Evolutionary conservation across 64 coral and sea anemone genomes (phyloP).

Genomic region (Montipora sp.): DNA sequence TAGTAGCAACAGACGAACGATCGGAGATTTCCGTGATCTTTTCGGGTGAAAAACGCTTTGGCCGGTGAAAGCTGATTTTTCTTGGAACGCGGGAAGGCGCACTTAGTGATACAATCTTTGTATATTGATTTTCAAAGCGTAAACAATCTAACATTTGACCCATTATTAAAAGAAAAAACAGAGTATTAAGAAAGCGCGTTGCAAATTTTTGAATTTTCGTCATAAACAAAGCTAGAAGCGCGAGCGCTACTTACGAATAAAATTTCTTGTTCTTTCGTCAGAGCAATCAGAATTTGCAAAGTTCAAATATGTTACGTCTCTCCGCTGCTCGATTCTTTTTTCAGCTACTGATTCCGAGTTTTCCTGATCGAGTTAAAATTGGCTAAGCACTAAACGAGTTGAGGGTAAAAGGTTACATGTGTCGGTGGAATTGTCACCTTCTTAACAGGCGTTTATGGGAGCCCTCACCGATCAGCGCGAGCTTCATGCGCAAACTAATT

Average conservation of each 20-base stretch:
- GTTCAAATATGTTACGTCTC: too few species aligned
- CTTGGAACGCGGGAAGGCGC: not conserved
- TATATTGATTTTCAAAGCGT: not conserved
- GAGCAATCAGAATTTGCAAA: not conserved
- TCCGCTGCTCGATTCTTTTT: too few species aligned
- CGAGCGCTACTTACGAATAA: not conserved
- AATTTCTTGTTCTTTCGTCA: not conserved
- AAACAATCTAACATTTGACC: not conserved
- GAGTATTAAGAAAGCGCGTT: not conserved
- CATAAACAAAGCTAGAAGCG: not conserved
- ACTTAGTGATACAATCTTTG: not conserved
- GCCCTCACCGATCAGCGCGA: too few species aligned
- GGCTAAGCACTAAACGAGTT: too few species aligned
- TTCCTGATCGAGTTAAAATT: too few species aligned
- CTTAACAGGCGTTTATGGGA: too few species aligned
- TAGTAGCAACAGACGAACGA: conserved; percentile 15
- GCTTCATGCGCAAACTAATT: too few species aligned
- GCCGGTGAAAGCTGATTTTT: not conserved
- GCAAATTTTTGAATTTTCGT: not conserved
- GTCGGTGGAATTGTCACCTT: too few species aligned
- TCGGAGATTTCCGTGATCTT: not conserved
- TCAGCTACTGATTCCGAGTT: too few species aligned
- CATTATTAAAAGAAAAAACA: not conserved
- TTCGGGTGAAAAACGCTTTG: not conserved
- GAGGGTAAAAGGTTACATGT: too few species aligned